Evolutionary conservation across 2,888 invertebrate species (phyloP).

Genomic region (Meiosimyza decipiens): DNA sequence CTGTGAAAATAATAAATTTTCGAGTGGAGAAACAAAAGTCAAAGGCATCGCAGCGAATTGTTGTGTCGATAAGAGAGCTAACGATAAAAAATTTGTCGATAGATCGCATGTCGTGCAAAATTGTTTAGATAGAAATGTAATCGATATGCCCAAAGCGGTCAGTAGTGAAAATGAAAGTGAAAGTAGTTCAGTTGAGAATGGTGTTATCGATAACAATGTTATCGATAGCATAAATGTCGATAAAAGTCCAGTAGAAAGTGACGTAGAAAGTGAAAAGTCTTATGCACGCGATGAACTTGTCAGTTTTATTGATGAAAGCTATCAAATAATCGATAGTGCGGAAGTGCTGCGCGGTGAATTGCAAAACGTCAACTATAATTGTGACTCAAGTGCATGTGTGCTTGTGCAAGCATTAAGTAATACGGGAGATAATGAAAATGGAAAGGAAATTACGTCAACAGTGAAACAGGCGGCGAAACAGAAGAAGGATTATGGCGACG

Average conservation of each 20-base stretch:
- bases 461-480: background rate
- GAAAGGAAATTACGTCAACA: no score
- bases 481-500: conserved; percentile 42
- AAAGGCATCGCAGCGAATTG: no score
- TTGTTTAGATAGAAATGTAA: background rate
- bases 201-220: background rate
- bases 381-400: no score
- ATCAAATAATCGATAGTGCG: conserved; percentile 54
- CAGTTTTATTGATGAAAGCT: conserved; percentile 59
- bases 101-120: background rate
- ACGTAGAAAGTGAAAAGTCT: conserved; percentile 1
- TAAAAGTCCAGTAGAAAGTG: background rate
- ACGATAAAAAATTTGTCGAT: background rate
- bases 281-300: conserved; percentile 54
- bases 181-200: background rate
- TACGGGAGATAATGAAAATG: no score
- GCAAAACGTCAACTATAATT: no score
- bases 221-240: background rate
- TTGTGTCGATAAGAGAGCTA: no score
- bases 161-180: background rate
- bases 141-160: background rate
- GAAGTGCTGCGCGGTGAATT: no score
- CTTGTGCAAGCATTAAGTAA: no score
- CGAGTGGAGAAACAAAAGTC: no score
- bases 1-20: background rate